A percentile compares a stretch with the other conserved stretches of the same genome.
These are phyloP conservation scores for Piscicola geometra DNA, from an alignment of 2,888 invertebrate genomes.

Conservation along the genomic window DNA sequence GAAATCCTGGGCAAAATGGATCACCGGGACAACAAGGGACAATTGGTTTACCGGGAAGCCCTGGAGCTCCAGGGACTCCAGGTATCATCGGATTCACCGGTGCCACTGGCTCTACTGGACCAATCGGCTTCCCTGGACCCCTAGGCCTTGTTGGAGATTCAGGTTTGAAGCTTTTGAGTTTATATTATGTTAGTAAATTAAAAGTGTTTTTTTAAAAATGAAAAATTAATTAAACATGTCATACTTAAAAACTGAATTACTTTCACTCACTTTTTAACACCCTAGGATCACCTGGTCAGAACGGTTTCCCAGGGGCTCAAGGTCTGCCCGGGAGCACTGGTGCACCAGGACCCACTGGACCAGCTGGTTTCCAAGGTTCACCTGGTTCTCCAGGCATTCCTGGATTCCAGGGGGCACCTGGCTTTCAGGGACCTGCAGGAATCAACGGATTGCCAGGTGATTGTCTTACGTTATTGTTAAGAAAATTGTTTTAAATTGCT, in stretches of 20 bases:
- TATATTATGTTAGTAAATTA: neutral
- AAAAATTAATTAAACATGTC: too few relatives aligned
- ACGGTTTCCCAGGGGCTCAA: slow-evolving; percentile 9
- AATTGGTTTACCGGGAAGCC: neutral
- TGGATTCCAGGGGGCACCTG: neutral
- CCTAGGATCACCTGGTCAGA: neutral
- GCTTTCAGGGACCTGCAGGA: neutral
- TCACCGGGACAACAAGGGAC: slow-evolving; percentile 20
- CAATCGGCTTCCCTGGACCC: neutral
- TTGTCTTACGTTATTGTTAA: too few relatives aligned
- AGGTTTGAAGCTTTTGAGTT: neutral
- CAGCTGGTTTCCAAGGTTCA: neutral
- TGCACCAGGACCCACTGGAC: neutral
- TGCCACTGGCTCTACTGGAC: slow-evolving; percentile 25
- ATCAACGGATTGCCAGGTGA: neutral
- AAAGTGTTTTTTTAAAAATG: neutral
- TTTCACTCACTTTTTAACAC: too few relatives aligned
- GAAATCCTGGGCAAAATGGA: slow-evolving; percentile 39
- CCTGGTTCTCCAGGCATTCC: neutral
- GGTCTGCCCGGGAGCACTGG: neutral
- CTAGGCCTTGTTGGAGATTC: neutral
- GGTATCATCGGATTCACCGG: slow-evolving; percentile 20
- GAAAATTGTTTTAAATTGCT: too few relatives aligned
- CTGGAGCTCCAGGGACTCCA: slow-evolving; percentile 4
- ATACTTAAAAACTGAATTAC: too few relatives aligned